Evolutionary conservation across 1,140 invertebrate genomes (phyloP).

Genomic region (Nautilus pompilius): DNA sequence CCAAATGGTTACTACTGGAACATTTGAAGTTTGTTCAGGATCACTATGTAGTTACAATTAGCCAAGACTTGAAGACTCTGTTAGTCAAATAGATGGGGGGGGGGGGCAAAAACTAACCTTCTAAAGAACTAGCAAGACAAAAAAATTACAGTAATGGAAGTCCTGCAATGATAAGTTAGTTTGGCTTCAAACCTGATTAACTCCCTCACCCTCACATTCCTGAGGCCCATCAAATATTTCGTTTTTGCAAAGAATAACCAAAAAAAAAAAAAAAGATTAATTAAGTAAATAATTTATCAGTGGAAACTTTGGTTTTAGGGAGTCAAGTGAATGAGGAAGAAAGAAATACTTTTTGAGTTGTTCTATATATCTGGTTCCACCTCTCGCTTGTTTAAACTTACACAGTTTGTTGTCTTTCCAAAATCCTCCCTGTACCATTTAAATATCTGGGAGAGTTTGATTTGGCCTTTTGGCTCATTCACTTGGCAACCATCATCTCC

Average conservation of each 20-base stretch:
- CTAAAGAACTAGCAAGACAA: too few species aligned
- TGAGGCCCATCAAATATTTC: background rate
- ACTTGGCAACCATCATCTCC: conserved; percentile 47
- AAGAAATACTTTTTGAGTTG: background rate
- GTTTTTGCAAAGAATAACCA: too few species aligned
- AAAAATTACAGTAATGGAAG: too few species aligned
- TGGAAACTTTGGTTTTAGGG: background rate
- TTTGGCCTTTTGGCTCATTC: conserved; percentile 41
- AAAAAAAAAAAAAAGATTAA: background rate
- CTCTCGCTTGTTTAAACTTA: conserved; percentile 16
- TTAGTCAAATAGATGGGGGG: too few species aligned
- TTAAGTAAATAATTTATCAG: background rate
- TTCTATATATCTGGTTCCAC: background rate
- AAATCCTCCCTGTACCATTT: conserved; percentile 58
- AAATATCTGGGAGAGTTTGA: conserved; percentile 53
- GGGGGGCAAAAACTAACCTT: too few species aligned
- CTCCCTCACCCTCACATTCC: background rate
- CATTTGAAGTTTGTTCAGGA: too few species aligned
- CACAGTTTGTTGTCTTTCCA: conserved; percentile 51
- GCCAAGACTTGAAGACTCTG: too few species aligned
- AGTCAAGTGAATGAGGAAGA: background rate
- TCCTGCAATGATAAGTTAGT: too few species aligned
- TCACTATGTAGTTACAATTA: too few species aligned
- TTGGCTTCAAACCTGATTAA: too few species aligned
- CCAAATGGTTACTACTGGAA: too few species aligned